These are phyloP conservation scores for Drosophila lacicola DNA, from an alignment of 2,888 invertebrate genomes.

Conservation along the genomic window DNA sequence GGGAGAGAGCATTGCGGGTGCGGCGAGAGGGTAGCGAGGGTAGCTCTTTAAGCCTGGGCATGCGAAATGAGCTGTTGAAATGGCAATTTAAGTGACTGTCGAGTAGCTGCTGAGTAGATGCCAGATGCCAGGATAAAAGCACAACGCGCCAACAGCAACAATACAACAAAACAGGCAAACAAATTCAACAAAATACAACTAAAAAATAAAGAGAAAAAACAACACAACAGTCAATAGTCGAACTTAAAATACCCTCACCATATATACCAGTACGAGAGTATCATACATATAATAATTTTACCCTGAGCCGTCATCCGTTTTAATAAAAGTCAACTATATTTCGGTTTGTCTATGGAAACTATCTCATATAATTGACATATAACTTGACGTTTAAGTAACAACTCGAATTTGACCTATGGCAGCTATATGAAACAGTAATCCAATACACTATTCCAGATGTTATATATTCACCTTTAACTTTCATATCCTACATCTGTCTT, in stretches of 20 bases:
- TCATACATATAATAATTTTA: too few species aligned
- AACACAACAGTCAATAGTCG: not conserved
- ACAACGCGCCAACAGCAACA: conserved; percentile 21
- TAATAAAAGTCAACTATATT: not conserved
- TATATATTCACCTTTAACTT: too few species aligned
- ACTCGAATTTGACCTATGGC: too few species aligned
- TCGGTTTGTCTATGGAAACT: not conserved
- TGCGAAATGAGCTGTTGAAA: conserved; percentile 82
- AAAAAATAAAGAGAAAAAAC: conserved; percentile 5
- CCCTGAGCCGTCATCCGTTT: not conserved
- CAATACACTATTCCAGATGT: too few species aligned
- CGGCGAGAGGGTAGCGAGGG: not conserved
- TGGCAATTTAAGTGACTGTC: conserved; percentile 81
- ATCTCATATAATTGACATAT: too few species aligned
- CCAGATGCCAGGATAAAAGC: conserved; percentile 64
- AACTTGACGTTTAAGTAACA: too few species aligned
- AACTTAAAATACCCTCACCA: not conserved
- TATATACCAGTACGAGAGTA: too few species aligned
- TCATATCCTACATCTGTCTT: too few species aligned
- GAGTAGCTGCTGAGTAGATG: conserved; percentile 49
- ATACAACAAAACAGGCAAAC: conserved; percentile 39
- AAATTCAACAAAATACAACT: conserved; percentile 34
- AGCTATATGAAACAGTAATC: too few species aligned
- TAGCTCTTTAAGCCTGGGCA: conserved; percentile 63
- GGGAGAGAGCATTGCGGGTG: not conserved